Conservation (phyloP, 1,140 invertebrate genomes). For the Drosophila ironensis region DNA sequence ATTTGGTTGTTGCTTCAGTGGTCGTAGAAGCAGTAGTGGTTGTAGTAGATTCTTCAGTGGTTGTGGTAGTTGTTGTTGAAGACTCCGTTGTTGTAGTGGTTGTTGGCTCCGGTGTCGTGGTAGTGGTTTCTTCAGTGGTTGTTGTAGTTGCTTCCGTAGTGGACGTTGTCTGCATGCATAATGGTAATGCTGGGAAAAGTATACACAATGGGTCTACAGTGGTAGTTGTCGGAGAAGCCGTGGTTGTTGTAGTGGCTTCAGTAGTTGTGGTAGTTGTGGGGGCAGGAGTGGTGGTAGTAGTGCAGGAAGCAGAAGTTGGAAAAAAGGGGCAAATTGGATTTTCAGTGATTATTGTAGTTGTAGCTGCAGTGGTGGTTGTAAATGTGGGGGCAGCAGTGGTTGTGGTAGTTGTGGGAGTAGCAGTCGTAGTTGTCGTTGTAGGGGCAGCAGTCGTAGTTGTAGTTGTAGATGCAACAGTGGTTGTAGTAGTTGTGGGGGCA, state of each 20-base stretch:
- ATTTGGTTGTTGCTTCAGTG: background rate
- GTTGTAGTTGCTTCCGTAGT: background rate
- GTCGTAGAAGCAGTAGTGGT: background rate
- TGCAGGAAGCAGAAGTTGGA: too few species aligned
- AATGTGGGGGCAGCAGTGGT: too few species aligned
- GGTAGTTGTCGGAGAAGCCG: background rate
- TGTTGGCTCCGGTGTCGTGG: background rate
- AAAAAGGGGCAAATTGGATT: background rate
- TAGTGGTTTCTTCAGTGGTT: background rate
- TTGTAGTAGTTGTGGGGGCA: background rate
- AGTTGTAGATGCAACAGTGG: too few species aligned
- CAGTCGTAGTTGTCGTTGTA: background rate
- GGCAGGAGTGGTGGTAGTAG: background rate
- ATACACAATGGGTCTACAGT: too few species aligned
- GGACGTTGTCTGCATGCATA: too few species aligned
- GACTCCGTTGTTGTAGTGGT: background rate
- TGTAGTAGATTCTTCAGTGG: background rate
- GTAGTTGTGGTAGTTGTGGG: background rate
- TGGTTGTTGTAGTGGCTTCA: background rate
- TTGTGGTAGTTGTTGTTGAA: background rate
- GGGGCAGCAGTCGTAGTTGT: too few species aligned
- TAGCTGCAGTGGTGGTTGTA: background rate
- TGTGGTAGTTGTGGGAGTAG: background rate
- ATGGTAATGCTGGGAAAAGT: background rate
- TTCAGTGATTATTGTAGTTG: background rate